Base-by-base conservation (phyloP, 2,113 vertebrate genomes). In the Tetrax tetrax region DNA sequence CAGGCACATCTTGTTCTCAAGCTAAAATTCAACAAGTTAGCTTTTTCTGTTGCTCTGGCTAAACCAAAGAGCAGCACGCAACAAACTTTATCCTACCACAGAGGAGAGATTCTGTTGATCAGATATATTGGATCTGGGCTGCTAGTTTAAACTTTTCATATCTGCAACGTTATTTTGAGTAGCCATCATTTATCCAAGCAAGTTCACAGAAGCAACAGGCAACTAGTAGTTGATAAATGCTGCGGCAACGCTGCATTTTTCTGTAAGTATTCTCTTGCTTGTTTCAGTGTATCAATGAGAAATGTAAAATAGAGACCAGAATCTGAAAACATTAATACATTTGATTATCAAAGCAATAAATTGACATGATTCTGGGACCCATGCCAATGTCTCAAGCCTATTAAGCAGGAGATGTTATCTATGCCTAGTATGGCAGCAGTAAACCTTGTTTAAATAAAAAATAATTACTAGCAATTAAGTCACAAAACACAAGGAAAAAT, bases 1-100 rank as follows among this genome's bases (percentile, higher is more conserved):
- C 56, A 95, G 65, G 35, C 88, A 28, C 87, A 78, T 83, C 84
- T 94, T 97, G 96, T 97, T 96, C 94, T 83, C 82, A 9, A 61
- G 82, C 41, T 95, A 70, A 87, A 75, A 95, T 91, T 75, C 83
- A 93, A 78, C 50, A 63, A 76, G 41, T 72, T 84, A 86, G 75
- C 51, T 95, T 97, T 89, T 88, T 56, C 68, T 69, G 29, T 69
- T 72, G 38, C 89, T 88, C 24, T 12, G 8, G 61, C 71, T 70
- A 47, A 48, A 57, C 50, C 61, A 33, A n/a, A 68, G 72, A 78
- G 50, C 18, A 80, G n/a, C 11, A 3, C 33, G 71, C 50, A 75
- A 25, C 38, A 53, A 29, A 60, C 60, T 83, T 81, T 29, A 38
- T 33, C 56, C 74, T 47, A 18, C 64, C 20, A 43, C 71, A 92